A percentile compares a stretch with the other conserved stretches of the same genome.
Evolutionary conservation across 2,888 invertebrate species (phyloP).

Genomic region (Ashinkailepas kermadecensis): DNA sequence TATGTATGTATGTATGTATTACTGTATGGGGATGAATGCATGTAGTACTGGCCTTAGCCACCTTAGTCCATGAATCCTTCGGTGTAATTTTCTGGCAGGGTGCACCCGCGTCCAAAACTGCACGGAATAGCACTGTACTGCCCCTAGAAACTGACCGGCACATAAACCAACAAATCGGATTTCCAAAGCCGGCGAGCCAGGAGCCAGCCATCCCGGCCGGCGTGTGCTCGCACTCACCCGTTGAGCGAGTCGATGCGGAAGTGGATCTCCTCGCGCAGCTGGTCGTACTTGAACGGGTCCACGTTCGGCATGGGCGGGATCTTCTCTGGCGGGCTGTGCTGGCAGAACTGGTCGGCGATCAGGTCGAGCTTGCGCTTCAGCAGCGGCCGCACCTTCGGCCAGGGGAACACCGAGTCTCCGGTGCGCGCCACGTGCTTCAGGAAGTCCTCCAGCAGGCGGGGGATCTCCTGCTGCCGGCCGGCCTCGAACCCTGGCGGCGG

Average conservation of each 20-base stretch:
- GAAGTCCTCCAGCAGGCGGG: slow-evolving; percentile 74
- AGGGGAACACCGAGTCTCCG: slow-evolving; percentile 88
- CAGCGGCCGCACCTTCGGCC: slow-evolving; percentile 77
- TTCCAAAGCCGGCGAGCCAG: too few relatives aligned
- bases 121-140: too few relatives aligned
- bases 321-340: slow-evolving; percentile 61
- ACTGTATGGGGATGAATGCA: too few relatives aligned
- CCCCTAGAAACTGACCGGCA: too few relatives aligned
- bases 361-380: slow-evolving; percentile 77
- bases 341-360: slow-evolving; percentile 63
- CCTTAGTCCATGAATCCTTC: too few relatives aligned
- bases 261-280: slow-evolving; percentile 52
- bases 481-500: background rate
- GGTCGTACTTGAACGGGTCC: slow-evolving; percentile 80
- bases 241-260: slow-evolving; percentile 39
- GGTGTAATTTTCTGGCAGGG: too few relatives aligned
- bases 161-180: too few relatives aligned
- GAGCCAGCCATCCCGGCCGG: too few relatives aligned
- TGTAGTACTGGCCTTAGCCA: too few relatives aligned
- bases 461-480: background rate
- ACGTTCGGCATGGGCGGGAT: slow-evolving; percentile 77
- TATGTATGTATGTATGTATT: too few relatives aligned
- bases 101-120: too few relatives aligned
- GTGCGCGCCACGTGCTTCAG: slow-evolving; percentile 83
- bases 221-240: slow-evolving; percentile 37